Conservation (phyloP, 2,797 vertebrate species). For the Distichodus sexfasciatus region DNA sequence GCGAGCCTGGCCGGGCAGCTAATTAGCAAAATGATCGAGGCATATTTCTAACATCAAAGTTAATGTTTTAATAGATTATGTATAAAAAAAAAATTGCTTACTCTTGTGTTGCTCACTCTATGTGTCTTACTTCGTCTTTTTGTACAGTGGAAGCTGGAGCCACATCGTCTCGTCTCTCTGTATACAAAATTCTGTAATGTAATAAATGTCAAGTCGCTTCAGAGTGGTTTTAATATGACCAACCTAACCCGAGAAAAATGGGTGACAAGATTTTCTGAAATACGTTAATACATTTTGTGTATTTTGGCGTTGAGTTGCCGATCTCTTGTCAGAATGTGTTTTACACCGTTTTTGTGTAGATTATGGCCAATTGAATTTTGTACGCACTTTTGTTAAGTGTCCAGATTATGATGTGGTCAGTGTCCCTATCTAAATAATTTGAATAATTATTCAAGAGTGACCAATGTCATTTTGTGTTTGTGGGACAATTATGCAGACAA, state of each 20-base stretch:
- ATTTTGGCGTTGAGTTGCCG: background rate
- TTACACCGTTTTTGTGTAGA: background rate
- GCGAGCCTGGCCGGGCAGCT: too few relatives aligned
- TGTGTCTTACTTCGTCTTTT: too few relatives aligned
- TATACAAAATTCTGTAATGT: too few relatives aligned
- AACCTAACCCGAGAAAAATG: background rate
- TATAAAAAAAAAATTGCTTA: too few relatives aligned
- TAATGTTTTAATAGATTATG: too few relatives aligned
- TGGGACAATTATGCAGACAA: constrained; percentile 18
- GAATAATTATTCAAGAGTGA: constrained; percentile 14
- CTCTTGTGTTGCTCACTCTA: too few relatives aligned
- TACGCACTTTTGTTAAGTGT: background rate
- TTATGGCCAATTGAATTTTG: too few relatives aligned
- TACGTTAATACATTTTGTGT: background rate
- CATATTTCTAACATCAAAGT: too few relatives aligned
- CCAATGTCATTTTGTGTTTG: constrained; percentile 14
- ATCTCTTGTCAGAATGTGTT: background rate
- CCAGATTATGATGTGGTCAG: background rate
- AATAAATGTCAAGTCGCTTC: constrained; percentile 3
- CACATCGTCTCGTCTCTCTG: too few relatives aligned
- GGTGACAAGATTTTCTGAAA: constrained; percentile 18
- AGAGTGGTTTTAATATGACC: background rate
- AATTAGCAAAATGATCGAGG: too few relatives aligned
- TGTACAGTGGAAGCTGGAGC: too few relatives aligned
- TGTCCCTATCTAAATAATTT: background rate